Percentiles rank a stretch among this genome's conserved stretches.
Evolutionary conservation across 2,888 invertebrate genomes (phyloP).

Genomic region (Platerodrilus igneus): DNA sequence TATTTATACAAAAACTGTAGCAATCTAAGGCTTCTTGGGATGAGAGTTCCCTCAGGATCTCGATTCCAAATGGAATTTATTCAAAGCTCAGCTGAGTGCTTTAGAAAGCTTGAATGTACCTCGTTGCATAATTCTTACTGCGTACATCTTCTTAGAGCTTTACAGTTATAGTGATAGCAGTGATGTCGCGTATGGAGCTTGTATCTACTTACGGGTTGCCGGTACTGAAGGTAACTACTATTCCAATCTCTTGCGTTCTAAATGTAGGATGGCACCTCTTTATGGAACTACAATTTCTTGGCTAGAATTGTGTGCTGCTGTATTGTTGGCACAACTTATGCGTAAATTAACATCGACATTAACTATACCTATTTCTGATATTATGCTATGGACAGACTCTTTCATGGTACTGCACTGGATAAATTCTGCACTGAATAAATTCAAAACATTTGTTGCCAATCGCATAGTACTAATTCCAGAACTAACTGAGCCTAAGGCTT

Average conservation of each 20-base stretch:
- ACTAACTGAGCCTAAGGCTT: slow-evolving; percentile 22
- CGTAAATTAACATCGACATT: slow-evolving; percentile 5
- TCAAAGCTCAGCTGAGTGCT: neutral
- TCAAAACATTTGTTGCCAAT: slow-evolving; percentile 32
- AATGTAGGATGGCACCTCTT: slow-evolving; percentile 15
- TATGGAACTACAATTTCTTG: slow-evolving; percentile 11
- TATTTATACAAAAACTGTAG: slow-evolving; percentile 8
- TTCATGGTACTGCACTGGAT: slow-evolving; percentile 24
- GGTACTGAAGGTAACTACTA: neutral
- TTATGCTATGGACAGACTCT: slow-evolving; percentile 28
- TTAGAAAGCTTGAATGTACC: neutral
- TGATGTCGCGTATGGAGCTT: slow-evolving; percentile 29
- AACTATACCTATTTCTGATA: neutral
- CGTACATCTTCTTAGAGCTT: slow-evolving; percentile 10
- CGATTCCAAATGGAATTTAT: slow-evolving; percentile 3
- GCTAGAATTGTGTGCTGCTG: slow-evolving; percentile 20
- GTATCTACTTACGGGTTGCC: slow-evolving; percentile 22
- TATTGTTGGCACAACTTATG: slow-evolving; percentile 17
- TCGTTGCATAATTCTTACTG: slow-evolving; percentile 2
- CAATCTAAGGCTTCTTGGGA: slow-evolving; percentile 7
- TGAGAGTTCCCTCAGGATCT: neutral
- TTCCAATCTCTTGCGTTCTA: slow-evolving; percentile 11
- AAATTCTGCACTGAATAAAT: slow-evolving; percentile 15
- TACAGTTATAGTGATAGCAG: slow-evolving; percentile 30
- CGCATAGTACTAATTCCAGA: slow-evolving; percentile 34